Conservation (phyloP, 1,140 invertebrate species). For the Cotesia vestalis region DNA sequence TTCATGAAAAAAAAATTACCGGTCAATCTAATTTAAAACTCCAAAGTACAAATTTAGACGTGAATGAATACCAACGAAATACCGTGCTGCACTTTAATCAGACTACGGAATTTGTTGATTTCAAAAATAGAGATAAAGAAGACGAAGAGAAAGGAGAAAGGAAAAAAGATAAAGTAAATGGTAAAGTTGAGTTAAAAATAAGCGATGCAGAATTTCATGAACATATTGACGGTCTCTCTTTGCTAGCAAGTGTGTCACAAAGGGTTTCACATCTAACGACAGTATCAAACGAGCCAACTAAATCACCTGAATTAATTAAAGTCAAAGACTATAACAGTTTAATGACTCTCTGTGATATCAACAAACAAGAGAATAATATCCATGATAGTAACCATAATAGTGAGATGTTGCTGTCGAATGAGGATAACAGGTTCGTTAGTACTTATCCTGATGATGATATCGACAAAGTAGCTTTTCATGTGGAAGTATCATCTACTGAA, state of each 20-base stretch:
- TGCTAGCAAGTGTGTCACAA: constrained; percentile 59
- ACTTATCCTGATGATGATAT: constrained; percentile 52
- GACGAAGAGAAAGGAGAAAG: not conserved
- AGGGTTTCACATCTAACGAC: constrained; percentile 39
- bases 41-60: constrained; percentile 28
- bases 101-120: not conserved
- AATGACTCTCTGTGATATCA: constrained; percentile 38
- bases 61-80: constrained; percentile 4
- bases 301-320: constrained; percentile 49
- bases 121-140: not conserved
- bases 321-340: constrained; percentile 52
- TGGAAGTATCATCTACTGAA: constrained; percentile 52
- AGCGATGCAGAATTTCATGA: constrained; percentile 49
- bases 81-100: constrained; percentile 27
- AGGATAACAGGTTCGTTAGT: constrained; percentile 45
- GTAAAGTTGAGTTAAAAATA: constrained; percentile 28
- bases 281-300: not conserved
- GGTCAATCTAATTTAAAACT: not conserved
- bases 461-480: constrained; percentile 53
- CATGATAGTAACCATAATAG: constrained; percentile 25
- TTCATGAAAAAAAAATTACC: not conserved
- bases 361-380: constrained; percentile 31
- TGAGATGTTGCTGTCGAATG: constrained; percentile 2
- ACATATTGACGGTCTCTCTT: constrained; percentile 58
- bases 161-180: not conserved